Conservation (phyloP, 2,113 vertebrate species). For the Mobula hypostoma region DNA sequence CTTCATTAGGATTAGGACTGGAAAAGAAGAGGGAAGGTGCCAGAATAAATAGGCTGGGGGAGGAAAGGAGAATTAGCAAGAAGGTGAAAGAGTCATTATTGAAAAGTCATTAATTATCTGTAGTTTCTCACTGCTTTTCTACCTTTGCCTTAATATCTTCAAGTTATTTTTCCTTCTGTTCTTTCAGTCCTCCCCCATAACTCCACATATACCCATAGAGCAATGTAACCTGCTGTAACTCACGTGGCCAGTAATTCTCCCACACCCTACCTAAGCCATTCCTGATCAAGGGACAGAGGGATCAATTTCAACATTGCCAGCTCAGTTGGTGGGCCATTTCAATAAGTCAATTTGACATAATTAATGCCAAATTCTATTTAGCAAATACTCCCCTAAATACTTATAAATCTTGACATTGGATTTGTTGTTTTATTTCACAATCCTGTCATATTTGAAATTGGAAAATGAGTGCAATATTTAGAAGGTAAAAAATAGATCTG, state of each 20-base stretch:
- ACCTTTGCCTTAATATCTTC: background rate
- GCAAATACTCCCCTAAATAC: no score
- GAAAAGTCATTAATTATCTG: background rate
- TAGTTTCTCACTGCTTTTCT: background rate
- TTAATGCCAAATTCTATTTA: no score
- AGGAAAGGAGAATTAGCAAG: no score
- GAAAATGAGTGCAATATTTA: no score
- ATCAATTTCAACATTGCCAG: background rate
- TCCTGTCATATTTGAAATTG: no score
- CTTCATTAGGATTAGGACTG: no score
- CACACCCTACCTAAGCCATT: background rate
- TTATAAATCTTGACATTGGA: no score
- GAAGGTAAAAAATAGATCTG: no score
- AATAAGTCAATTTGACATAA: background rate
- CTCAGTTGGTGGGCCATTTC: background rate
- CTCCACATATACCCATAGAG: background rate
- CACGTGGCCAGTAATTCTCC: background rate
- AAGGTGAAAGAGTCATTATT: background rate
- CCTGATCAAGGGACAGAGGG: background rate
- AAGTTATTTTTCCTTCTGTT: background rate
- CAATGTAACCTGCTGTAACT: background rate
- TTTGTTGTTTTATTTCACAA: no score
- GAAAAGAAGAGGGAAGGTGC: no score
- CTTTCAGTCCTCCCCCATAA: background rate
- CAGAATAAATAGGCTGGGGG: no score